A percentile compares a stretch with the other conserved stretches of the same genome.
These are phyloP conservation scores for Hyperopisus bebe DNA, from an alignment of 2,113 vertebrate genomes.

Conservation along the genomic window DNA sequence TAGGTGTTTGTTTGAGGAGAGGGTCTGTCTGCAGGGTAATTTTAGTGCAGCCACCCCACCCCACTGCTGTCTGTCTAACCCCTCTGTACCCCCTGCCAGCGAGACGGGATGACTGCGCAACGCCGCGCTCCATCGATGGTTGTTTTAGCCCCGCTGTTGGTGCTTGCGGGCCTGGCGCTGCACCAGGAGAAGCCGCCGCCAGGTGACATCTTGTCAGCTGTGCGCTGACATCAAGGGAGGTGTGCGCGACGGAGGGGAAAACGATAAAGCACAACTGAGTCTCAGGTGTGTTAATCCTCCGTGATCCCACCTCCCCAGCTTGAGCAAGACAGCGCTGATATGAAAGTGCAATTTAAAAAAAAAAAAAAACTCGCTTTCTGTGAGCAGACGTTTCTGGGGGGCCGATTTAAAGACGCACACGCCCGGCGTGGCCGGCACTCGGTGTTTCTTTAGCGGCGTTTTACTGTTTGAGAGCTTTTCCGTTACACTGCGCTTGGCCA, in stretches of 20 bases:
- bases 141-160: background rate
- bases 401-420: background rate
- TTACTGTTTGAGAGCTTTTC: constrained; percentile 20
- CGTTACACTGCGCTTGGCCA: constrained; percentile 19
- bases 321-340: background rate
- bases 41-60: constrained; percentile 14
- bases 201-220: constrained; percentile 20
- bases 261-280: background rate
- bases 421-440: background rate
- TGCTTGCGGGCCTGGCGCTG: background rate
- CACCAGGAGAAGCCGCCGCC: background rate
- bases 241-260: background rate
- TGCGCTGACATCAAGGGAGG: constrained; percentile 6
- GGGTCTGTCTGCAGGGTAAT: constrained; percentile 15
- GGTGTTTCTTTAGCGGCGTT: constrained; percentile 37
- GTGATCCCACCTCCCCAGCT: constrained; percentile 8
- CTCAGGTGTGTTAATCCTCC: constrained; percentile 13
- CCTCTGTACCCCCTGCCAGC: background rate
- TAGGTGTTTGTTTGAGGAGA: constrained; percentile 28
- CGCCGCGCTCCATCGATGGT: background rate
- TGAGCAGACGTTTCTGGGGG: background rate
- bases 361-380: background rate
- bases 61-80: background rate
- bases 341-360: background rate
- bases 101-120: background rate